Evolutionary conservation across 2,888 invertebrate genomes (phyloP), one percentile per base, ranked within the genome.

Genomic region (Agrilus mali): DNA sequence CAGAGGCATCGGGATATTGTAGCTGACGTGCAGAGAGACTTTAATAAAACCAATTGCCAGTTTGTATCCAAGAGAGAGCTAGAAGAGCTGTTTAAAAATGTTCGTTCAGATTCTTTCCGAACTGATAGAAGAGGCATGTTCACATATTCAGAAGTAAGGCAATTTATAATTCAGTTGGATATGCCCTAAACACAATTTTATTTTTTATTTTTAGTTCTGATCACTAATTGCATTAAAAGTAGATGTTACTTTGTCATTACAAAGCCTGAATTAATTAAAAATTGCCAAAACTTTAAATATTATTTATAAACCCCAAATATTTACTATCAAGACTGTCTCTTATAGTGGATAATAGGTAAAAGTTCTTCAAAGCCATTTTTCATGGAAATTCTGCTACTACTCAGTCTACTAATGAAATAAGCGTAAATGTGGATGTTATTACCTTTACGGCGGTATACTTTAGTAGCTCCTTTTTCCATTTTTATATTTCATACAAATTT

Each of bases 1-100:
- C 92, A 95, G 65, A 75, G 97, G 41, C 97, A 97, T 61, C 77
- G 89, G 54, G 97, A 97, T 66, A 98, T 98, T 57, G 74, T 97
- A 32, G 86, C 83, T 66, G 96, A 96, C 59, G 92, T 97, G 61
- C 82, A 83, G 37, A 80, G 90, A 58, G 97, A 97, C 68, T 97
- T 89, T 61, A 80, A 82, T 42, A 89, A 93, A 67, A 93, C 90
- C 1, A 82, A 82, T 48, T 81, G 86, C 10, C 82, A 86, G 46
- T 83, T 85, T 55, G 76, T 74, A 27, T 79, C 80, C 40, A 74
- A 86, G 35, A 77, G 87, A 48, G 92, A 95, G 64, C 73, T 95
- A 2, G 94, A 95, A 60, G 90, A 92, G 60, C 68, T 94, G 7
- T 70, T 94, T 16, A 80, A 83, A 5, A 76, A 79, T 0, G 65